phyloP scores from a whole-genome alignment of 2,113 vertebrate genomes.

The Ginglymostoma cirratum region DNA sequence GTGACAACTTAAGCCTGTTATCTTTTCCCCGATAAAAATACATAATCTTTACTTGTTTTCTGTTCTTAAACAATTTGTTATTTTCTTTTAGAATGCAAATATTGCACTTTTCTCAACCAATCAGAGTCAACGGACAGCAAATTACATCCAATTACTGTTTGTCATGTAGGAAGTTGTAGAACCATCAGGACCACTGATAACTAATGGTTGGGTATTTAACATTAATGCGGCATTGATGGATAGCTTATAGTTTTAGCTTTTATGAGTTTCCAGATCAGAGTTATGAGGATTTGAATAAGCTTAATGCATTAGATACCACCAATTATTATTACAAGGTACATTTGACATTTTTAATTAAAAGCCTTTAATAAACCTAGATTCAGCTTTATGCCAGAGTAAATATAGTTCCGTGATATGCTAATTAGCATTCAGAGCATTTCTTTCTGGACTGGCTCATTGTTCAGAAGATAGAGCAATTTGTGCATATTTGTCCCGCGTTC shows the following conservation, averaged over 20 bases:
- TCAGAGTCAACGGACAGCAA: neutral
- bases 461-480: neutral
- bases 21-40: neutral
- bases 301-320: neutral
- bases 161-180: neutral
- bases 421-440: neutral
- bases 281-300: neutral
- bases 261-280: neutral
- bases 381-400: neutral
- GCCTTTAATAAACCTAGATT: neutral
- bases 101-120: neutral
- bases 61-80: neutral
- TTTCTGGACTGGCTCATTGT: neutral
- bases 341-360: constrained; percentile 5
- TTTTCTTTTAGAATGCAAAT: neutral
- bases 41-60: neutral
- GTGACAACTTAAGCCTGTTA: neutral
- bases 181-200: neutral
- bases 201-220: neutral
- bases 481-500: neutral
- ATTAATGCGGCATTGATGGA: neutral
- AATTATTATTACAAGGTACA: neutral
- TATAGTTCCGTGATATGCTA: neutral
- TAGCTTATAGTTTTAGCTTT: neutral
- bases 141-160: neutral